These are phyloP conservation scores for Halichoeres trimaculatus DNA, from an alignment of 2,113 vertebrate species.

Conservation along the genomic window DNA sequence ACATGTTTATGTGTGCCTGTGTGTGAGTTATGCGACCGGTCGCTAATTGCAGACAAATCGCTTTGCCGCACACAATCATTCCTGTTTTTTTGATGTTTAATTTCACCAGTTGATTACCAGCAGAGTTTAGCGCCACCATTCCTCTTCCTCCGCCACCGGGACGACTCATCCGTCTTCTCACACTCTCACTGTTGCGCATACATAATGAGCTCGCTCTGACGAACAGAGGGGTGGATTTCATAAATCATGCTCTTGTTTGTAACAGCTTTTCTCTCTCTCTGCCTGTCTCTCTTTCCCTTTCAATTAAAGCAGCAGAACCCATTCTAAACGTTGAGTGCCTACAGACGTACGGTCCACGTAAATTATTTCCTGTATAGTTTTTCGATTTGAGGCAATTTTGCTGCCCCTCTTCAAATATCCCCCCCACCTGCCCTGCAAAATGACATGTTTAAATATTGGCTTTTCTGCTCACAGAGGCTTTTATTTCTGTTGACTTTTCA, in stretches of 20 bases:
- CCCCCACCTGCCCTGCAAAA: constrained; percentile 52
- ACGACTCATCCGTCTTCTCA: constrained; percentile 80
- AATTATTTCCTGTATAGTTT: constrained; percentile 68
- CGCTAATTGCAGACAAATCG: constrained; percentile 87
- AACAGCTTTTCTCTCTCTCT: constrained; percentile 78
- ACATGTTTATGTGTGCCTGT: constrained; percentile 70
- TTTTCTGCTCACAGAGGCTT: constrained; percentile 26
- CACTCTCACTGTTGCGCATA: constrained; percentile 72
- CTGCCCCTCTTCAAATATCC: constrained; percentile 51
- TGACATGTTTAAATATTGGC: constrained; percentile 55
- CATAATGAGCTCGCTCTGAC: constrained; percentile 81
- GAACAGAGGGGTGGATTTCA: constrained; percentile 84
- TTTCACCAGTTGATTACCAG: constrained; percentile 86
- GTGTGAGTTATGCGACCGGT: constrained; percentile 79
- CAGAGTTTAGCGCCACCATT: constrained; percentile 78
- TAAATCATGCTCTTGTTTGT: constrained; percentile 88
- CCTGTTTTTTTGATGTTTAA: constrained; percentile 85
- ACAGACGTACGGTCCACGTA: constrained; percentile 65
- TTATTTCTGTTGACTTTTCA: constrained; percentile 70
- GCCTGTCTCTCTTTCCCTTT: constrained; percentile 71
- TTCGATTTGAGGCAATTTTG: constrained; percentile 63
- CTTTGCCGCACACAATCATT: constrained; percentile 87
- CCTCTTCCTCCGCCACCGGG: constrained; percentile 75
- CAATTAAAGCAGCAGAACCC: constrained; percentile 72
- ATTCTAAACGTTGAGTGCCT: constrained; percentile 64